Percentiles rank a stretch among this genome's conserved stretches.
phyloP scores from a whole-genome alignment of 2,888 invertebrate genomes.

The Folsomia manolachei region DNA sequence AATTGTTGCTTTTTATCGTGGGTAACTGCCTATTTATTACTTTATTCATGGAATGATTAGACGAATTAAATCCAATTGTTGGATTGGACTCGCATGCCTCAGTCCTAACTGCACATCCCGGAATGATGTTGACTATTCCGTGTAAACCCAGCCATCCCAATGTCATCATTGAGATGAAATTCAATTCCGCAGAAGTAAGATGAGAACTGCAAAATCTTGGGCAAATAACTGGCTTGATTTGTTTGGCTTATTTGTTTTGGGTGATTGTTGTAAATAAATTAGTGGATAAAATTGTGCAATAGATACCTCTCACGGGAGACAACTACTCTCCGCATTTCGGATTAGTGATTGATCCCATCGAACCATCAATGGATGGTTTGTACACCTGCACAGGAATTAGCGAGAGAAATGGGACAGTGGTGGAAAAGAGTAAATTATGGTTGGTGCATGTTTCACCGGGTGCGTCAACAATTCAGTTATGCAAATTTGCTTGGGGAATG shows the following conservation, averaged over 20 bases:
- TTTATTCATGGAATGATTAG: too few species aligned
- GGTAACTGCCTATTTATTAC: too few species aligned
- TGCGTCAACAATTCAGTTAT: not conserved
- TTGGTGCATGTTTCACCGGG: not conserved
- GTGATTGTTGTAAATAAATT: too few species aligned
- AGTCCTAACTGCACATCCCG: not conserved
- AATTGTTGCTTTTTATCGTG: too few species aligned
- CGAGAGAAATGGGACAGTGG: constrained; percentile 14
- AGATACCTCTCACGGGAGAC: not conserved
- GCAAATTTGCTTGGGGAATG: not conserved
- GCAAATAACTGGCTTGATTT: too few species aligned
- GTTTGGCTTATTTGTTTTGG: not conserved
- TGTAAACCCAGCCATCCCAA: constrained; percentile 26
- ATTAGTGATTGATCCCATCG: constrained; percentile 17
- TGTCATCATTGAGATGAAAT: constrained; percentile 14
- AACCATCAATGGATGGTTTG: not conserved
- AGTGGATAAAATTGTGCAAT: not conserved
- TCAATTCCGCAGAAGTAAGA: constrained; percentile 3
- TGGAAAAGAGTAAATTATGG: not conserved
- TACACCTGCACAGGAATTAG: constrained; percentile 22
- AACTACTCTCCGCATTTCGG: not conserved
- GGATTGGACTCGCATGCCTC: not conserved
- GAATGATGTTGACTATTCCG: constrained; percentile 16
- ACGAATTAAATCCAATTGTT: not conserved
- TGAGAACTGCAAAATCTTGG: too few species aligned